Evolutionary conservation across 1,140 invertebrate genomes (phyloP), one percentile per base, ranked within the genome.

Genomic region (Drosophila aff.): DNA sequence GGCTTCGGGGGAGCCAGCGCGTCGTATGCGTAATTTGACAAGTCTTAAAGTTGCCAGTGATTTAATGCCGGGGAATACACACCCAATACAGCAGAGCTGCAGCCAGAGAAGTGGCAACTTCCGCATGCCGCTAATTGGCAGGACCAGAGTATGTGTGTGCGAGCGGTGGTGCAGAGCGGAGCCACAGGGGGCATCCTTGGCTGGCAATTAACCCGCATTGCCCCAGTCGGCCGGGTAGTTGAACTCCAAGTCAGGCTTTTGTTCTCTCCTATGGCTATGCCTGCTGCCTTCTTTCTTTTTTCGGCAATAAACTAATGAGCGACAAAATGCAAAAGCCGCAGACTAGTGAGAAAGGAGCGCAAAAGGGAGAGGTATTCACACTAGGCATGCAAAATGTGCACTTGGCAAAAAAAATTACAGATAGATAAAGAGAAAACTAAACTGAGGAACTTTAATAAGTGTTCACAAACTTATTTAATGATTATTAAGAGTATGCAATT

Each of bases 241-340:
- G 83, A 87, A 89, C 84, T 81, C 66, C 67, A 79, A 75, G 68
- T 57, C 64, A 46, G 76, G 66, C 65, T 82, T 81, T 81, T 76
- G 82, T 53, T 64, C 57, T 60, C 67, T 44, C 28, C 58, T 28
- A 44, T 66, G 57, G 23, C 61, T 49, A 36, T 18, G 28, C 28
- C 15, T 63, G 15, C 38, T 40, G 60, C 64, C 64, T 75, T 82
- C 76, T 65, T 64, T 84, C 60, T 78, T 84, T 86, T 87, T 89
- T 89, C 47, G 85, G 85, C 85, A 89, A 89, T 89, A 89, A 90
- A 89, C 85, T 89, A 89, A 89, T 89, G 85, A 89, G 85, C 85
- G 85, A 87, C 84, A 87, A 89, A 87, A 87, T 87, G 84, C 84
- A 87, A 81, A 87, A 71, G 69, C 64, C 61, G 63, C 57, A 65